Evolutionary conservation across 2,113 vertebrate species (phyloP).

Genomic region (Oreochromis spilurus): DNA sequence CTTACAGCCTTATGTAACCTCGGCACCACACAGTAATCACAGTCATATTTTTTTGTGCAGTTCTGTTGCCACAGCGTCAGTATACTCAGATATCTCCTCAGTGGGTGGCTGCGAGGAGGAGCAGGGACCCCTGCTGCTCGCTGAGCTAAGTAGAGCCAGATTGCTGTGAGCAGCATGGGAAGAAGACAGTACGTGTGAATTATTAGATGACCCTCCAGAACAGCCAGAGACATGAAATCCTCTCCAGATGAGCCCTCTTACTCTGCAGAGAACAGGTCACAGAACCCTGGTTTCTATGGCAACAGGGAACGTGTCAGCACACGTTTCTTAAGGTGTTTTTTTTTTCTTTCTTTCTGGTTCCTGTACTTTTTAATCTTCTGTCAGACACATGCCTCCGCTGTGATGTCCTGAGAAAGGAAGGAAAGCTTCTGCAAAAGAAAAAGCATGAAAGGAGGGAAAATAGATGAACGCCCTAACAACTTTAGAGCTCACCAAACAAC

Average conservation of each 20-base stretch:
- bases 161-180: conserved; percentile 7
- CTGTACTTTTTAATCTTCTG: not conserved
- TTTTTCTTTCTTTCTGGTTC: not conserved
- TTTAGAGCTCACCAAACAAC: not conserved
- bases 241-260: conserved; percentile 31
- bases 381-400: not conserved
- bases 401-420: not conserved
- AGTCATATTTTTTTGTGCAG: conserved; percentile 33
- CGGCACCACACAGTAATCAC: conserved; percentile 8
- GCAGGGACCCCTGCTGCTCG: conserved; percentile 2
- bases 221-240: conserved; percentile 18
- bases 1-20: conserved; percentile 47
- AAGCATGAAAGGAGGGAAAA: not conserved
- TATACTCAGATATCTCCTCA: conserved; percentile 14
- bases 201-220: conserved; percentile 20
- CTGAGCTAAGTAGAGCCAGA: conserved; percentile 22
- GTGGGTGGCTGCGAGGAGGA: not conserved
- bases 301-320: not conserved
- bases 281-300: not conserved
- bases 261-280: conserved; percentile 6
- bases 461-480: not conserved
- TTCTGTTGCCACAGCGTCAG: conserved; percentile 10
- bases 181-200: conserved; percentile 6
- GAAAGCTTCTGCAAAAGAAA: not conserved
- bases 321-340: not conserved